These are phyloP conservation scores for Bombyx huttoni DNA, from an alignment of 2,888 invertebrate genomes.

Conservation along the genomic window DNA sequence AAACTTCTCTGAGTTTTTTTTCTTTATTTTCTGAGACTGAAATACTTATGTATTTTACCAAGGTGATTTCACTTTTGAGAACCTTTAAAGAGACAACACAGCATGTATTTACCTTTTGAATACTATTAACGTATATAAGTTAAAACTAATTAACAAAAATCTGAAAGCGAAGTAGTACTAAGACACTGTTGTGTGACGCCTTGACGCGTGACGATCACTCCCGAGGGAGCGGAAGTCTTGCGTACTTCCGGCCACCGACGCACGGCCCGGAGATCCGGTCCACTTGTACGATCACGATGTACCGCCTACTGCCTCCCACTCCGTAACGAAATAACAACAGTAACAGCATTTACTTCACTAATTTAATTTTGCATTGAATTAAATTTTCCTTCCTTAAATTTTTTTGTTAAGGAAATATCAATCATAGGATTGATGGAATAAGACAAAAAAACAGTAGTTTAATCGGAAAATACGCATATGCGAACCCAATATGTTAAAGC, in stretches of 20 bases:
- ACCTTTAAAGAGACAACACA: too few relatives aligned
- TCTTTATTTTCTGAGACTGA: not conserved
- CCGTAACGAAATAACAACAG: not conserved
- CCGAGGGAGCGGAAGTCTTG: conserved; percentile 69
- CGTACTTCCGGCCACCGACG: conserved; percentile 48
- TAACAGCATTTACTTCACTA: conserved; percentile 3
- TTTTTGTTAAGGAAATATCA: not conserved
- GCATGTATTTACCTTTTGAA: too few relatives aligned
- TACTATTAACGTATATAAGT: not conserved
- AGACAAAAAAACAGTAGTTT: too few relatives aligned
- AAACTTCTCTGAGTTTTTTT: not conserved
- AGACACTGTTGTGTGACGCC: conserved; percentile 35
- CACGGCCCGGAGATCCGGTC: conserved; percentile 61
- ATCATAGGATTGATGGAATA: too few relatives aligned
- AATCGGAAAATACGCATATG: too few relatives aligned
- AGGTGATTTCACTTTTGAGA: too few relatives aligned
- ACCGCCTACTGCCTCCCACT: not conserved
- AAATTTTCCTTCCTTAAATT: not conserved
- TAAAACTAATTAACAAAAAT: conserved; percentile 9
- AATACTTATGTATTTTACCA: not conserved
- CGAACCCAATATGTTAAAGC: too few relatives aligned
- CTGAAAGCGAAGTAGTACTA: conserved; percentile 37
- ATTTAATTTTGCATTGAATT: not conserved
- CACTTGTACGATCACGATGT: conserved; percentile 30
- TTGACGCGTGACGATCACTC: conserved; percentile 50